Evolutionary conservation across 2,797 vertebrate genomes (phyloP).

Genomic region (Siniperca scherzeri): DNA sequence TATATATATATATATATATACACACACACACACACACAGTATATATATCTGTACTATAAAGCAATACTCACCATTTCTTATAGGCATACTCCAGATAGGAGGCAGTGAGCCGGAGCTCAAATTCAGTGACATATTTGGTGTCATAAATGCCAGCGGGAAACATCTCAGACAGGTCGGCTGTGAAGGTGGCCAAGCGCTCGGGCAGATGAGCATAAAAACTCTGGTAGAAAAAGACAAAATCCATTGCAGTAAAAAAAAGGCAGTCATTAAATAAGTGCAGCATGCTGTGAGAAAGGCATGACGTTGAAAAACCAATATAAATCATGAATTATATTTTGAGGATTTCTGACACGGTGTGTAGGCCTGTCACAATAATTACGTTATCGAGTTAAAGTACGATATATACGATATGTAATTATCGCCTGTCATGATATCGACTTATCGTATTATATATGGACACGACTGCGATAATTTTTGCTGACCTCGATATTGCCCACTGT

Average conservation of each 20-base stretch:
- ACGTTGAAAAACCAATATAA: neutral
- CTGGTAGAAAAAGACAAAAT: constrained; percentile 66
- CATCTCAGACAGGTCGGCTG: constrained; percentile 94
- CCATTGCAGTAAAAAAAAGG: neutral
- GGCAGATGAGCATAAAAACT: constrained; percentile 96
- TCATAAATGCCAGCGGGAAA: constrained; percentile 96
- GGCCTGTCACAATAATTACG: no score
- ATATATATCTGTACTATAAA: no score
- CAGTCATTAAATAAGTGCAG: neutral
- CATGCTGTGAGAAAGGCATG: neutral
- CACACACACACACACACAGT: no score
- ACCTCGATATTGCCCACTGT: no score
- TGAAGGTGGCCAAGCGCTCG: constrained; percentile 92
- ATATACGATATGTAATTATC: no score
- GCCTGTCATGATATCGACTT: no score
- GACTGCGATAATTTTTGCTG: no score
- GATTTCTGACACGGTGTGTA: neutral
- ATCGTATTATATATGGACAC: no score
- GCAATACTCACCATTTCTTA: constrained; percentile 91
- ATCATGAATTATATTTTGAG: neutral
- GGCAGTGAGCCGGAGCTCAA: constrained; percentile 92
- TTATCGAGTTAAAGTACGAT: no score
- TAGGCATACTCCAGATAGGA: constrained; percentile 98
- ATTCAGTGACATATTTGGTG: constrained; percentile 95
- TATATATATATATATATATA: no score